Base-by-base conservation (phyloP, 2,113 vertebrate species). In the Pionites leucogaster region DNA sequence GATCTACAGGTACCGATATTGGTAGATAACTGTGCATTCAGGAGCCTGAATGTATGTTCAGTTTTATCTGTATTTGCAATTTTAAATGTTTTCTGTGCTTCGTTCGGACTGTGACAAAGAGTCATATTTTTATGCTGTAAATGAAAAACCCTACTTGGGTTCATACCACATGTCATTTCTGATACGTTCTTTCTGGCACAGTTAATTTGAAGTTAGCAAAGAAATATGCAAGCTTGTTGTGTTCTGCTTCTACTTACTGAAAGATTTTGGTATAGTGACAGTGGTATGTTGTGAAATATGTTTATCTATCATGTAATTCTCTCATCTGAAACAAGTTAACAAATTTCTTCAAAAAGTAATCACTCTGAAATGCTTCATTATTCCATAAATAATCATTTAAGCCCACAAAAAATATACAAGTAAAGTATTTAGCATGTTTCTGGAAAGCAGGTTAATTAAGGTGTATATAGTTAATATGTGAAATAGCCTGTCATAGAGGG, bases 1-100 rank as follows among this genome's bases (percentile, higher is more conserved):
- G 49, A 19, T 50, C 39, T 89, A 12, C 96, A 98, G 97, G 97
- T 98, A 95, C 53, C 2, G 4, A 12, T 79, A 23, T 17, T 42
- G 31, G 19, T 82, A 44, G 59, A 39, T 53, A 68, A 50, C 29
- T 50, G 6, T 2, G 2, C 3, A 2, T 42, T 70, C 22, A 46
- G 29, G n/a, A 81, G 3, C 37, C 29, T 79, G 46, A 81, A 15
- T 11, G 1, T 11, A 17, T 31, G 50, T 67, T 88, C 22, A 33
- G 13, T 88, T 87, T 75, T 74, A 52, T 57, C 25, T 65, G 11
- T 57, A 6, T 84, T 87, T 60, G 8, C 33, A 50, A 3, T 65
- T 79, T 2, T 31, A 53, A 72, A 13, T 41, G 42, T 35, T 84
- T 35, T 37, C 23, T 8, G 1, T 46, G 37, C 53, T 81, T 83